Percentiles rank a stretch among this genome's conserved stretches.
These are phyloP conservation scores for Corynorhinus townsendii DNA, from an alignment of 2,113 vertebrate species.

Conservation along the genomic window DNA sequence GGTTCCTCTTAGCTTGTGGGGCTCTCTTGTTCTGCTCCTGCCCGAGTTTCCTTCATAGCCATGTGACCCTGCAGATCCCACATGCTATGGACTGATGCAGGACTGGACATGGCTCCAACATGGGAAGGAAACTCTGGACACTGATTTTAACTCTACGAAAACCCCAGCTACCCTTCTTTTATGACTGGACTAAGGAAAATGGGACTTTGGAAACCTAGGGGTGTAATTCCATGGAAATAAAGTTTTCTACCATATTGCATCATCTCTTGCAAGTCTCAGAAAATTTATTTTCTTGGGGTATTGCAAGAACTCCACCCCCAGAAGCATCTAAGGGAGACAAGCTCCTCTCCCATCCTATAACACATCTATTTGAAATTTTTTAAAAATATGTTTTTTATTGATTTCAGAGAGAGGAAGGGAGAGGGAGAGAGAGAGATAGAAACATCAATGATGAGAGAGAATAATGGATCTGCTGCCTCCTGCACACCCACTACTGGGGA, in stretches of 20 bases:
- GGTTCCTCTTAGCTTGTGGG: neutral
- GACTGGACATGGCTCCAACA: neutral
- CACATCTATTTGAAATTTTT: neutral
- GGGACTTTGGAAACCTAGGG: neutral
- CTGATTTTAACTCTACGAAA: neutral
- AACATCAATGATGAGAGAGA: neutral
- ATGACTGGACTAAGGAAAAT: neutral
- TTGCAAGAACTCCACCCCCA: neutral
- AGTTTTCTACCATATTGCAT: neutral
- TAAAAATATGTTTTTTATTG: neutral
- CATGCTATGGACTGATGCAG: neutral
- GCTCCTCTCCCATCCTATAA: neutral
- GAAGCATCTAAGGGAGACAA: neutral
- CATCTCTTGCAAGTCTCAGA: neutral
- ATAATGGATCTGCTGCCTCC: neutral
- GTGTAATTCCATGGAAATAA: neutral
- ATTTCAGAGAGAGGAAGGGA: neutral
- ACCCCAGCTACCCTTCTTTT: neutral
- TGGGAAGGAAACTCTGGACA: neutral
- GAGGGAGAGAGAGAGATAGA: neutral
- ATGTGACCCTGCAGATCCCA: neutral
- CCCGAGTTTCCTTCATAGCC: neutral
- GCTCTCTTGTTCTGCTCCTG: neutral
- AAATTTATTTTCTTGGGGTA: neutral
- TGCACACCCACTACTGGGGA: neutral